Evolutionary conservation across 2,888 invertebrate species (phyloP), one percentile per base, ranked within the genome.

Genomic region (Callyntrura guangdongensis): DNA sequence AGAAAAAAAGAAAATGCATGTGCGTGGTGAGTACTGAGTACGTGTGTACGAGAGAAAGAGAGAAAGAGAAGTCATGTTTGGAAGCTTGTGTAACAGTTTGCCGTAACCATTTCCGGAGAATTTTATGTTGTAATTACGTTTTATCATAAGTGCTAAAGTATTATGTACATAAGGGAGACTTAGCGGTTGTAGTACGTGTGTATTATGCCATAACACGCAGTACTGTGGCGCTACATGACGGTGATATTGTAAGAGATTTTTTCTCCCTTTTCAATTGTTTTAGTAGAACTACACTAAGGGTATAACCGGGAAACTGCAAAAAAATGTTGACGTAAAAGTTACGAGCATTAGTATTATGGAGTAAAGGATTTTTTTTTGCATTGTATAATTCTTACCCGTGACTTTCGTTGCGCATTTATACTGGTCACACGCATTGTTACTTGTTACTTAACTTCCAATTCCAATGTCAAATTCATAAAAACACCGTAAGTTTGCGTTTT

Each of bases 101-200:
- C 69, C 79, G 81, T 87, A 87, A 87, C 87, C 64, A 81, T 87
- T 87, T 81, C 81, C 79, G 67, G 87, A 81, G 79, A 82, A 72
- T 81, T 88, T 88, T 88, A 88, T 88, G 88, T 20, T 56, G 81
- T 53, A 69, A 88, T 88, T 88, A 69, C 27, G 56, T 82, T 88
- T 88, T 88, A 88, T 82, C 69, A 20, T 77, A 56, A 74, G 74
- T 49, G 74, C 49, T 17, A 49, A 14, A n/a, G 61, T 64, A 64
- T 22, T 64, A 11, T 64, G 61, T 64, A 64, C 17, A 11, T 64
- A 20, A 20, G 8, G 0, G 17, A 20, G 25, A 64, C 11, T 20
- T 64, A 8, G 3, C 61, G 25, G 8, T n/a, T 3, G 2, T 53
- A 53, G n/a, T 53, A n/a, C n/a, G 53, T 53, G 53, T 53, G n/a